Percentiles rank a stretch among this genome's conserved stretches.
These are phyloP conservation scores for Protonibea diacanthus DNA, from an alignment of 2,797 vertebrate species.

Conservation along the genomic window DNA sequence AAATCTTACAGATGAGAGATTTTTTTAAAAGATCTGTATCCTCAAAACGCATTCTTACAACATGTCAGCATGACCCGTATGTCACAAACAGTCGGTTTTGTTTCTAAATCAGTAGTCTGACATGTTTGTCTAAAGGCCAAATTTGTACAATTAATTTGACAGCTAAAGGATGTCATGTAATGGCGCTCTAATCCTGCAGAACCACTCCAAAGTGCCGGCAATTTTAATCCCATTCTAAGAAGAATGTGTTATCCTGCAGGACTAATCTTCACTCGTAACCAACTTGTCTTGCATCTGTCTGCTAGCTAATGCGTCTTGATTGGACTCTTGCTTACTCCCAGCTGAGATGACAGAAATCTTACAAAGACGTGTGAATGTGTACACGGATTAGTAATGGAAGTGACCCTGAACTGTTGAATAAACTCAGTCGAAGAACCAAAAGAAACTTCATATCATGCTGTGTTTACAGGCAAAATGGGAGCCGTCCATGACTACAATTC, in stretches of 20 bases:
- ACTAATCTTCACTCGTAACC: slow-evolving; percentile 64
- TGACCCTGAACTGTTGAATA: slow-evolving; percentile 33
- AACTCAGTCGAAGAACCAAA: slow-evolving; percentile 14
- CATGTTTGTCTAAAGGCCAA: slow-evolving; percentile 67
- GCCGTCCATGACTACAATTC: slow-evolving; percentile 62
- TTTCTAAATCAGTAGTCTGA: slow-evolving; percentile 48
- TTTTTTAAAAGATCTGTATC: background rate
- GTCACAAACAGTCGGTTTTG: slow-evolving; percentile 50
- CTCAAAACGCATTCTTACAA: slow-evolving; percentile 17
- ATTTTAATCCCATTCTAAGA: slow-evolving; percentile 79
- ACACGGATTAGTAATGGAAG: slow-evolving; percentile 49
- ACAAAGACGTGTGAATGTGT: slow-evolving; percentile 31
- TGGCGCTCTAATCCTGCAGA: slow-evolving; percentile 74
- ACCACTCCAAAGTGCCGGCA: slow-evolving; percentile 55
- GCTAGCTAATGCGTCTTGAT: slow-evolving; percentile 37
- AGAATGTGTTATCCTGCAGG: slow-evolving; percentile 53
- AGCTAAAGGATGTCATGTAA: slow-evolving; percentile 71
- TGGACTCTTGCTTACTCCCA: slow-evolving; percentile 28
- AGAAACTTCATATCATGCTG: slow-evolving; percentile 41
- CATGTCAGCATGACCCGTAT: slow-evolving; percentile 17
- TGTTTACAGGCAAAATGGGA: slow-evolving; percentile 53
- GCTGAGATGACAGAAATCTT: slow-evolving; percentile 48
- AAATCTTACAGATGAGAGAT: too few relatives aligned
- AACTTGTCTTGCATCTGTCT: slow-evolving; percentile 32
- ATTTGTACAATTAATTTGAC: slow-evolving; percentile 71